Base-by-base conservation (phyloP, 2,888 invertebrate species). In the Leptopilina drosophilae region DNA sequence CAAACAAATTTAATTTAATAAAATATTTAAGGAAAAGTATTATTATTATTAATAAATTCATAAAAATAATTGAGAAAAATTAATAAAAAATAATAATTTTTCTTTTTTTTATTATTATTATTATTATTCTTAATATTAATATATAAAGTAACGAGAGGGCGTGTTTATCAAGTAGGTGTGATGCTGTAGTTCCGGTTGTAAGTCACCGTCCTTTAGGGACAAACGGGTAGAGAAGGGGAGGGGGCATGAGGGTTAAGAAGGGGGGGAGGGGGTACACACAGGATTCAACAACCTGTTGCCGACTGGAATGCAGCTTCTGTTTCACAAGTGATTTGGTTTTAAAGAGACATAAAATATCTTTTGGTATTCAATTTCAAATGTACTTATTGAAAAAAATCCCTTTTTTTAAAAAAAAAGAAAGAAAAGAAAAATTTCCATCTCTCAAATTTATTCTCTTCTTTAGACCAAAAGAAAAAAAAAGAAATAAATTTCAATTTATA, bases 211-310 rank as follows among this genome's bases (percentile, higher is more conserved):
- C 53, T 49, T 53, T 53, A n/a, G 14, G 4, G n/a, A 40, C 64
- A 40, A 4, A 9, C 33, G 5, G 53, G 26, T 9, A 59, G 12
- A 12, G 11, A 12, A 49, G 11, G 40, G 9, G 20, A 1, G 59
- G 9, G n/a, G 14, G 14, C 64, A 40, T 0, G 4, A 11, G 4
- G 49, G 20, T 9, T 40, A 49, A 11, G 11, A 11, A 49, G 11
- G n/a, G 20, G 20, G 59, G 9, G n/a, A 59, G 33, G 53, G 53
- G 33, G 53, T 12, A 49, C 49, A 33, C 5, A 3, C 20, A 62
- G 62, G 20, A 62, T 12, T 69, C 9, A 53, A 79, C 84, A 85
- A 85, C 85, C 84, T 85, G 85, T 85, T 85, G 85, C 84, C 33
- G 81, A 66, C 66, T 77, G 84, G 83, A 85, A 85, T 85, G 83